A percentile compares a stretch with the other conserved stretches of the same genome.
phyloP scores from a whole-genome alignment of 2,888 invertebrate genomes.

The Mongoloraphidia duomilia region DNA sequence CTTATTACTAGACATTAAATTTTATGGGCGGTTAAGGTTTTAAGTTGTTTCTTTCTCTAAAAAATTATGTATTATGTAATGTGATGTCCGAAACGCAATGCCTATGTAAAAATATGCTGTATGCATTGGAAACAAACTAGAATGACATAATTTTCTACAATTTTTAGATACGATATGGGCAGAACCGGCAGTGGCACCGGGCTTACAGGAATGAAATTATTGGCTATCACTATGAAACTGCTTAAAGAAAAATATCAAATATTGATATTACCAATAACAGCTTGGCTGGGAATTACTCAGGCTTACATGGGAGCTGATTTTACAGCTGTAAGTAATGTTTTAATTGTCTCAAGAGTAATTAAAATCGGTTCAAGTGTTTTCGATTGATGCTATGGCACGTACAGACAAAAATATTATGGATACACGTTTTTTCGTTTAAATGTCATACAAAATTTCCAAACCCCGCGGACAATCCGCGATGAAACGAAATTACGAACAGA shows the following conservation, averaged over 20 bases:
- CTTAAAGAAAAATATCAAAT: slow-evolving; percentile 43
- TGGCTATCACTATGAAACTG: slow-evolving; percentile 42
- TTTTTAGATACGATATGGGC: slow-evolving; percentile 31
- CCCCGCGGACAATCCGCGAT: too few species aligned
- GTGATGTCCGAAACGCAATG: too few species aligned
- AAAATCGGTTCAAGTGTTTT: slow-evolving; percentile 1
- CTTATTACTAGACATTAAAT: too few species aligned
- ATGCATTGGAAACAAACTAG: background rate
- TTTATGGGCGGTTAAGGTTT: too few species aligned
- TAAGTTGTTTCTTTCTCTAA: too few species aligned
- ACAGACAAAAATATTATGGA: too few species aligned
- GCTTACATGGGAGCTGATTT: slow-evolving; percentile 49
- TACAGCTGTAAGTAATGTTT: slow-evolving; percentile 29
- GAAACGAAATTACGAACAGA: too few species aligned
- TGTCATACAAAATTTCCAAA: too few species aligned
- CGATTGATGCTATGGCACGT: background rate
- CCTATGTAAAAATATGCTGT: too few species aligned
- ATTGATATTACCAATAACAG: slow-evolving; percentile 46
- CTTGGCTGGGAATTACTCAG: slow-evolving; percentile 54
- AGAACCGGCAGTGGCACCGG: slow-evolving; percentile 28
- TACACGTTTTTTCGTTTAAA: too few species aligned
- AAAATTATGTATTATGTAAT: too few species aligned
- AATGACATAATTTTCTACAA: background rate
- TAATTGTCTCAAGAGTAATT: background rate
- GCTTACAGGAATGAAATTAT: slow-evolving; percentile 30